Percentiles rank a stretch among this genome's conserved stretches.
These are phyloP conservation scores for Sarcophaga carnaria DNA, from an alignment of 2,888 invertebrate species.

Conservation along the genomic window DNA sequence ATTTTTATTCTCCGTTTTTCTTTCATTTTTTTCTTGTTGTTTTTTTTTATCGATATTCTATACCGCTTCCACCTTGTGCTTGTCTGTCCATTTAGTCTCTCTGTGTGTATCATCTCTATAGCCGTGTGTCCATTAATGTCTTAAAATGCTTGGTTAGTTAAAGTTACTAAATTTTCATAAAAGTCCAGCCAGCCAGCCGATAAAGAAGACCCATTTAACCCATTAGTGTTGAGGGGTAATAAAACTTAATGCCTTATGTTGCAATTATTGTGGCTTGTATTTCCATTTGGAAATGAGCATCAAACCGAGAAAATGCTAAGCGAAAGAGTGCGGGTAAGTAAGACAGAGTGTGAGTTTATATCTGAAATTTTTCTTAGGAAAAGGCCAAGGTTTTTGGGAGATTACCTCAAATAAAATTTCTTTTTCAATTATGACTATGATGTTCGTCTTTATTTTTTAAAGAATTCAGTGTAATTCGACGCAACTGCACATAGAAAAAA, in stretches of 20 bases:
- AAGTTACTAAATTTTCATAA: slow-evolving; percentile 58
- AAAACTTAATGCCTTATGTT: slow-evolving; percentile 58
- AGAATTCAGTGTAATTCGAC: too few relatives aligned
- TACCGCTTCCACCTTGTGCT: background rate
- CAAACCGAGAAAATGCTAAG: background rate
- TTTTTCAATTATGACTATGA: too few relatives aligned
- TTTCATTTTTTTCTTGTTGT: slow-evolving; percentile 39
- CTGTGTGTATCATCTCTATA: background rate
- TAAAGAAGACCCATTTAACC: slow-evolving; percentile 56
- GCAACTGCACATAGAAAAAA: too few relatives aligned
- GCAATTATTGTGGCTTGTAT: slow-evolving; percentile 42
- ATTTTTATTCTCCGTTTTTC: background rate
- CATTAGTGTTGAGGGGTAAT: slow-evolving; percentile 45
- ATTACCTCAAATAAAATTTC: too few relatives aligned
- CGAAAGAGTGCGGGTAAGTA: too few relatives aligned
- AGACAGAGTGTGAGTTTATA: too few relatives aligned
- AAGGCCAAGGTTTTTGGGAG: too few relatives aligned
- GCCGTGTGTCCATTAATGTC: slow-evolving; percentile 56
- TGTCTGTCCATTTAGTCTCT: background rate
- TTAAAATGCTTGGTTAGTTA: slow-evolving; percentile 66
- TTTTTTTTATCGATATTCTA: background rate
- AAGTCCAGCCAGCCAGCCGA: background rate
- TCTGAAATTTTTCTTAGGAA: too few relatives aligned
- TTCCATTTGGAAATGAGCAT: background rate
- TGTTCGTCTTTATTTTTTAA: too few relatives aligned